Base-by-base conservation (phyloP, 2,797 vertebrate species). In the Thamnophis elegans region DNA sequence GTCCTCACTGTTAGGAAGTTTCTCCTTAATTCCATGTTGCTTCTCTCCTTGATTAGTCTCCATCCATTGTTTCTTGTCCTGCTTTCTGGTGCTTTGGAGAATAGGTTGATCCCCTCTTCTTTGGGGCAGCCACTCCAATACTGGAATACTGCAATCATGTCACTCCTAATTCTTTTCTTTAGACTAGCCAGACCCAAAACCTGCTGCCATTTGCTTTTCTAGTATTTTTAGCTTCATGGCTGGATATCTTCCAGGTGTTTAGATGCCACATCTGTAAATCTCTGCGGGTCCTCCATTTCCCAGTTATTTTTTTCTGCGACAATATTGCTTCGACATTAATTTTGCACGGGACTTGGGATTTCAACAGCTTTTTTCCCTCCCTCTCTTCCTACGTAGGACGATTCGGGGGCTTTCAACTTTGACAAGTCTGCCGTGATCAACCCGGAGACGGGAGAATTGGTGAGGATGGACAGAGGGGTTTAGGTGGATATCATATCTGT, bases 361-460 rank as follows among this genome's bases (percentile, higher is more conserved):
- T 87, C 58, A 87, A 87, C 0, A 3, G 53, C 73, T 18, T 78
- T 47, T 36, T 22, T 1, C 13, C 7, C 1, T 1, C 10, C 4
- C 22, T 1, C 47, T 86, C 51, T n/a, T n/a, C 85, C 54, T 58
- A 90, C 3, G 14, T 92, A 99, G 99, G 98, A 99, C 26, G 98
- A 99, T 56, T 96, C 97, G 1, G 98, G 98, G 91, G 96, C 97
- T 3, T 98, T 98, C 94, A 99, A 99, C 97, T 99, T 99, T 94
- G 98, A 99, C 93, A 94, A 97, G 94, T 96, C 96, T 18, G 97
- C 97, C 1, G 98, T 99, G 92, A 95, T 97, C 94, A 99, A 99
- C 95, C 99, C 99, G 5, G 98, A 99, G 96, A 99, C 98, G 0
- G 98, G 98, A 55, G 98, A 99, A 91, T 96, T 78, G 96, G 99